phyloP scores from a whole-genome alignment of 2,888 invertebrate genomes.

The Caradrina kadenii region DNA sequence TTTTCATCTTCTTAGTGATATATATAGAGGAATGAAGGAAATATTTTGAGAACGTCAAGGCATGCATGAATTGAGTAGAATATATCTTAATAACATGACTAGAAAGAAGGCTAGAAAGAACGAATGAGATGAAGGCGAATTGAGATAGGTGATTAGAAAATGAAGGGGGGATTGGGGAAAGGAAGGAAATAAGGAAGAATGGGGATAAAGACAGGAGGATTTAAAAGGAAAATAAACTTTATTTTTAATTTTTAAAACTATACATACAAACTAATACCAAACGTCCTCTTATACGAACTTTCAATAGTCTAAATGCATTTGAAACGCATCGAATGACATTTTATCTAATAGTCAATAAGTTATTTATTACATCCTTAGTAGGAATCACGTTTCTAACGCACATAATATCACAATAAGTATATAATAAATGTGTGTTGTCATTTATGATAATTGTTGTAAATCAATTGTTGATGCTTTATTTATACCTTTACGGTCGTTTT shows the following conservation, averaged over 20 bases:
- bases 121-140: too few species aligned
- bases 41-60: background rate
- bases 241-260: too few species aligned
- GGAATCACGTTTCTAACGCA: background rate
- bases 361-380: constrained; percentile 45
- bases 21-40: background rate
- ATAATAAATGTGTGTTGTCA: constrained; percentile 32
- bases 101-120: too few species aligned
- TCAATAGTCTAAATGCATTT: constrained; percentile 9
- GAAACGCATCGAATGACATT: constrained; percentile 17
- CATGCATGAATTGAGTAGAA: background rate
- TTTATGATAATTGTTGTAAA: constrained; percentile 29
- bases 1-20: too few species aligned
- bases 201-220: too few species aligned
- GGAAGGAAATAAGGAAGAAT: too few species aligned
- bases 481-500: constrained; percentile 1
- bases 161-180: too few species aligned
- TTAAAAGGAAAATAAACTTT: too few species aligned
- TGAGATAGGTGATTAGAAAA: too few species aligned
- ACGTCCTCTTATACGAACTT: background rate
- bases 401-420: constrained; percentile 21
- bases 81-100: too few species aligned
- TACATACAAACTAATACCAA: background rate
- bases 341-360: constrained; percentile 38
- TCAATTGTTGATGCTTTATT: constrained; percentile 25